Evolutionary conservation across 2,113 vertebrate species (phyloP).

Genomic region (Heterocephalus glaber): DNA sequence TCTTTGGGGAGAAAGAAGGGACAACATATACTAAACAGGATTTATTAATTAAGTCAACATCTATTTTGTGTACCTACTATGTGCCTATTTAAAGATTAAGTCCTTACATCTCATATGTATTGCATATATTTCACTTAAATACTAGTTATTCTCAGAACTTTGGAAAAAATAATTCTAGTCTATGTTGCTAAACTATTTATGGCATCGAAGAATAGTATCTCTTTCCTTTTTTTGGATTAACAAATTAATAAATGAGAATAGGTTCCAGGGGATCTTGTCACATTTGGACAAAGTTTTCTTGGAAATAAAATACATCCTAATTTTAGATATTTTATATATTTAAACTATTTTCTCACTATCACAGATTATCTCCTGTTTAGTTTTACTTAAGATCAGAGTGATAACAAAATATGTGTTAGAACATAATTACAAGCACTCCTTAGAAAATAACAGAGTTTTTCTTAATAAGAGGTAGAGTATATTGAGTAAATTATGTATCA

Average conservation of each 20-base stretch:
- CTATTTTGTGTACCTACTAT: not conserved
- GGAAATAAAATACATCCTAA: constrained; percentile 74
- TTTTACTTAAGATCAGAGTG: constrained; percentile 73
- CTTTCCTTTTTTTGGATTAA: not conserved
- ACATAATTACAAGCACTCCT: constrained; percentile 71
- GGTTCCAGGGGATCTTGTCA: constrained; percentile 65
- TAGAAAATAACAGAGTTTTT: constrained; percentile 74
- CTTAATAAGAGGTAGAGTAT: constrained; percentile 58
- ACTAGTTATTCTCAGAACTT: not conserved
- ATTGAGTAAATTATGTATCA: constrained; percentile 60
- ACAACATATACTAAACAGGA: not conserved
- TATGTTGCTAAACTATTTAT: not conserved
- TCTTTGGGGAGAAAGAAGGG: not conserved
- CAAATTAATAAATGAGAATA: constrained; percentile 64
- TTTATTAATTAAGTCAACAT: constrained; percentile 6
- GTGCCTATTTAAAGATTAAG: constrained; percentile 25
- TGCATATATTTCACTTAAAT: not conserved
- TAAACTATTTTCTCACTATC: constrained; percentile 78
- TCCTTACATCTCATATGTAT: constrained; percentile 12
- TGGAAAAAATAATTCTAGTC: constrained; percentile 11
- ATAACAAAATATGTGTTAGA: constrained; percentile 74
- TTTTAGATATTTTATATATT: constrained; percentile 77
- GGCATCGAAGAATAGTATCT: not conserved
- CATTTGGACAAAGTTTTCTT: constrained; percentile 78
- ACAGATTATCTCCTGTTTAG: constrained; percentile 75